Conservation (phyloP, 2,113 vertebrate species). For the Andinoacara biseriatus region DNA sequence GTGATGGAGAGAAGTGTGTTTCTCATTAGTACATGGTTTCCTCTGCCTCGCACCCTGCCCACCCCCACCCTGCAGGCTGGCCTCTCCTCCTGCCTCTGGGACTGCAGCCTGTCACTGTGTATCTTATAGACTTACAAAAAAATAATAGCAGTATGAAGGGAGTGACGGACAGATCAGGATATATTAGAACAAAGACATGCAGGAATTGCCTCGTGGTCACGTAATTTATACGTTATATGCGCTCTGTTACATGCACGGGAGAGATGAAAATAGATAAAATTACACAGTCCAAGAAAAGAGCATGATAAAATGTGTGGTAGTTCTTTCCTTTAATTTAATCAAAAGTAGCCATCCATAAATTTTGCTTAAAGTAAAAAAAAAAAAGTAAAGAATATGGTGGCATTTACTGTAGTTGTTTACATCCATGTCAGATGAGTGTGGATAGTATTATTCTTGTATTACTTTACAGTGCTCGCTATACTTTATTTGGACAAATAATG, state of each 20-base stretch:
- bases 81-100: slow-evolving; percentile 50
- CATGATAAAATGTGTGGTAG: not conserved
- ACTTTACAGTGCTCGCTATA: not conserved
- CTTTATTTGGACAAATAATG: not conserved
- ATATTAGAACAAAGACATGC: slow-evolving; percentile 29
- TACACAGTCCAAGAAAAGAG: slow-evolving; percentile 23
- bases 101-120: slow-evolving; percentile 47
- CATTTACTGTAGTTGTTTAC: not conserved
- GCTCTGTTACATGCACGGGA: not conserved
- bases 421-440: not conserved
- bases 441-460: not conserved
- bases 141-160: slow-evolving; percentile 33
- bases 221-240: slow-evolving; percentile 5
- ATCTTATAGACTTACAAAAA: slow-evolving; percentile 43
- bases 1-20: slow-evolving; percentile 74
- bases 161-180: slow-evolving; percentile 16
- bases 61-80: slow-evolving; percentile 50
- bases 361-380: not conserved
- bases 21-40: slow-evolving; percentile 77
- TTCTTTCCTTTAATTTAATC: slow-evolving; percentile 2
- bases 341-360: not conserved
- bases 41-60: slow-evolving; percentile 56
- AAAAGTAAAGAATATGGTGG: not conserved
- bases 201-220: not conserved
- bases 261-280: slow-evolving; percentile 5